Base-by-base conservation (phyloP, 2,797 vertebrate genomes). In the Rhincodon typus region DNA sequence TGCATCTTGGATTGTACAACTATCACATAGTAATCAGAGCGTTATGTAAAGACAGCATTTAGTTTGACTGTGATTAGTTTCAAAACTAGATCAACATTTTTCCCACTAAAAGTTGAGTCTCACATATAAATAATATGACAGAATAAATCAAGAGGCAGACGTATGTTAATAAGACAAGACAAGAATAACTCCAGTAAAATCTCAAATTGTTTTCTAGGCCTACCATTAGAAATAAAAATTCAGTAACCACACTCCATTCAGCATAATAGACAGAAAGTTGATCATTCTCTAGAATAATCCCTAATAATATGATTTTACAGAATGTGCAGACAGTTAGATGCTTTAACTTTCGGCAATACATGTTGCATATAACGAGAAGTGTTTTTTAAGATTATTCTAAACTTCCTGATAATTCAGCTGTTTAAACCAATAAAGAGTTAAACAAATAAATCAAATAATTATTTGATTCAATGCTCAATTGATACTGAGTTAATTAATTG, bases 111-210 rank as follows among this genome's bases (percentile, higher is more conserved):
- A 91, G 7, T 91, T 34, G 88, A 66, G 30, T 19, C 53, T 34
- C 30, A 66, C 25, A 57, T 21, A n/a, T 34, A 91, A 66, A 34
- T 91, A 66, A n/a, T 19, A 66, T 66, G 88, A 12, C 53, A 91
- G 30, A 62, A 57, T 88, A 30, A 91, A 19, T 90, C 53, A 90
- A 62, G 42, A 34, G 23, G 25, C 21, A 88, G 27, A 66, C 3
- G 17, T 66, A n/a, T 91, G 8, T 34, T n/a, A 66, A n/a, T 62
- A 91, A 66, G 57, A n/a, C 57, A 66, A n/a, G 62, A 66, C 88
- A 91, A n/a, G 62, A 66, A 66, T 91, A 91, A 57, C 88, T 57
- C 88, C 25, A 91, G 88, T 66, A 91, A 66, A 66, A 66, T 91
- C 30, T 91, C 27, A 62, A 62, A 66, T 91, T 62, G 62, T 57